These are phyloP conservation scores for Spodoptera frugiperda DNA, from an alignment of 1,140 invertebrate genomes.

Conservation along the genomic window DNA sequence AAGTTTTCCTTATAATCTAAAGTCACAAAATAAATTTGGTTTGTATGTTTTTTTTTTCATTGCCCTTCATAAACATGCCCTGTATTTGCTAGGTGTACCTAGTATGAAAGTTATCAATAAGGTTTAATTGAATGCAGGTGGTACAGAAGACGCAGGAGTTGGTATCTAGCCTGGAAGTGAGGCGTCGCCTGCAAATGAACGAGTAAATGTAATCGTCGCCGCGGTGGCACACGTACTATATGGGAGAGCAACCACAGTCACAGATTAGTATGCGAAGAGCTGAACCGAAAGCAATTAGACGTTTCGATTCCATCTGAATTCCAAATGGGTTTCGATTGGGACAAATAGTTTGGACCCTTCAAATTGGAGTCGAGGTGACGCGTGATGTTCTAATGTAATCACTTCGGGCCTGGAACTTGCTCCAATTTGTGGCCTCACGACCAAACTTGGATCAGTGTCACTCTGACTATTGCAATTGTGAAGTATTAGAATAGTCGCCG, in stretches of 20 bases:
- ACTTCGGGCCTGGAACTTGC: constrained; percentile 18
- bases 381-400: constrained; percentile 56
- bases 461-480: constrained; percentile 40
- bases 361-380: constrained; percentile 49
- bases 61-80: too few species aligned
- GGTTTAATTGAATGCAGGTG: too few species aligned
- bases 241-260: constrained; percentile 6
- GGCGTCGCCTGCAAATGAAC: background rate
- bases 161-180: background rate
- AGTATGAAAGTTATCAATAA: too few species aligned
- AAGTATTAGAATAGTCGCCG: background rate
- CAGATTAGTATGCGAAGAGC: constrained; percentile 53
- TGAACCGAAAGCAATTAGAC: constrained; percentile 55
- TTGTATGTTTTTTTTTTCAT: too few species aligned
- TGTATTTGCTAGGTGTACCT: too few species aligned
- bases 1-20: background rate
- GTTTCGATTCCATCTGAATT: constrained; percentile 53
- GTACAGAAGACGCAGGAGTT: background rate
- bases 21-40: too few species aligned
- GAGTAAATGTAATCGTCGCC: constrained; percentile 11
- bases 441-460: constrained; percentile 28
- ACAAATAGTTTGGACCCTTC: constrained; percentile 53
- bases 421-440: constrained; percentile 41
- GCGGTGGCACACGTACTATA: constrained; percentile 17
- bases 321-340: constrained; percentile 52